These are phyloP conservation scores for Rhagologus leucostigma DNA, from an alignment of 2,113 vertebrate genomes.

Conservation along the genomic window DNA sequence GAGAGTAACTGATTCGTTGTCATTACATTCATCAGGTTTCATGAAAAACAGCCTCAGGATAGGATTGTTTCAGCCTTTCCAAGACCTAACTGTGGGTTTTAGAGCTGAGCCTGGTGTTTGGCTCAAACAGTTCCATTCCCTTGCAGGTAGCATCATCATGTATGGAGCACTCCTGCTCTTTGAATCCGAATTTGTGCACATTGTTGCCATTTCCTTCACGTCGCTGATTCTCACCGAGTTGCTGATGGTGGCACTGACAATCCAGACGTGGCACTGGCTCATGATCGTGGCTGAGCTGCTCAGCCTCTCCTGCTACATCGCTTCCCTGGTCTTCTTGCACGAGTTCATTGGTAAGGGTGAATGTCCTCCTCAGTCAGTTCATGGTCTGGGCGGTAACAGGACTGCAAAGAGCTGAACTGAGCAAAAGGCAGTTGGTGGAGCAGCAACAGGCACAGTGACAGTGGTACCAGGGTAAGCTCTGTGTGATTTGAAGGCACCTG, in stretches of 20 bases:
- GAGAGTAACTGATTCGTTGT: slow-evolving; percentile 33
- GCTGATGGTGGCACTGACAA: slow-evolving; percentile 94
- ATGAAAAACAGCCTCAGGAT: not conserved
- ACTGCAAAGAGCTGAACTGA: not conserved
- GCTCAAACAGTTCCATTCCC: not conserved
- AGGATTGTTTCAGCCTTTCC: slow-evolving; percentile 20
- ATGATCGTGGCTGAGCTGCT: slow-evolving; percentile 96
- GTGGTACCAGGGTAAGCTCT: not conserved
- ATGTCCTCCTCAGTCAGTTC: not conserved
- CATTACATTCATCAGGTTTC: not conserved
- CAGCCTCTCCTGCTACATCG: slow-evolving; percentile 92
- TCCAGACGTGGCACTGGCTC: slow-evolving; percentile 98
- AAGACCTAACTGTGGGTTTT: not conserved
- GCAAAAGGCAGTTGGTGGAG: not conserved
- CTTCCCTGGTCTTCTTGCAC: slow-evolving; percentile 94
- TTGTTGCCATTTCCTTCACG: slow-evolving; percentile 97
- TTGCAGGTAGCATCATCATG: slow-evolving; percentile 96
- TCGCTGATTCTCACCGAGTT: slow-evolving; percentile 95
- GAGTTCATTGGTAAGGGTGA: slow-evolving; percentile 90
- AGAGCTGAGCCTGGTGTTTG: not conserved
- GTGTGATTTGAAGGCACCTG: not conserved
- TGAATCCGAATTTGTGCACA: slow-evolving; percentile 96
- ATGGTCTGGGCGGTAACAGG: not conserved
- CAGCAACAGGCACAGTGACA: not conserved
- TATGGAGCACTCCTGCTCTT: slow-evolving; percentile 94